Evolutionary conservation across 1,140 invertebrate species (phyloP), one percentile per base, ranked within the genome.

Genomic region (Leptinotarsa defecta): DNA sequence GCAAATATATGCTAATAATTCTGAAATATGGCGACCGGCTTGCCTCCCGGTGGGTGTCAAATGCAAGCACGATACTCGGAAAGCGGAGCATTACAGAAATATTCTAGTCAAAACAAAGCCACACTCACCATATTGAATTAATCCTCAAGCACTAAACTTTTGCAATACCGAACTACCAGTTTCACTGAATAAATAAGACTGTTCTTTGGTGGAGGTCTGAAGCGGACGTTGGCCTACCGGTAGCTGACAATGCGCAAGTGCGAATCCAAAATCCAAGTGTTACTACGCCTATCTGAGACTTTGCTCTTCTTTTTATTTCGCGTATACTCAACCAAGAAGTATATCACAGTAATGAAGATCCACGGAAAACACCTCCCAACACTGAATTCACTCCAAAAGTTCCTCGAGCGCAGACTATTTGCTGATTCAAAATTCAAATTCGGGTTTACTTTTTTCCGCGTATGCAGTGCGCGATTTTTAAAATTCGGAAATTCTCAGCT

Each of bases 151-250:
- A 77, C 64, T 61, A 77, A 80, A 80, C 80, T 78, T 79, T 78
- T 77, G 79, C 80, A 82, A 84, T 70, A 79, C 80, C 76, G 62
- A 80, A 81, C 81, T 79, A 75, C 72, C 78, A 82, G 79, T 80
- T 78, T 68, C 83, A 83, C 81, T 77, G 77, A 76, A 74, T 76
- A 78, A 68, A 79, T 78, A 77, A 74, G 78, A 83, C 81, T 83
- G 79, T 76, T 78, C 79, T 76, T 64, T 75, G 73, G 70, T 76
- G 76, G 73, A 81, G 77, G 74, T 81, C 78, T 81, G 78, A 74
- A 79, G 81, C 81, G 83, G 83, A 84, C 84, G 84, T 84, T 85
- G 83, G 84, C 85, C 84, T 81, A 70, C 83, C 80, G 81, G 83
- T 74, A 78, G 78, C n/a, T 78, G 72, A 74, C 65, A 79, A 49